Conservation (phyloP, 2,797 vertebrate genomes). For the Miichthys miiuy region DNA sequence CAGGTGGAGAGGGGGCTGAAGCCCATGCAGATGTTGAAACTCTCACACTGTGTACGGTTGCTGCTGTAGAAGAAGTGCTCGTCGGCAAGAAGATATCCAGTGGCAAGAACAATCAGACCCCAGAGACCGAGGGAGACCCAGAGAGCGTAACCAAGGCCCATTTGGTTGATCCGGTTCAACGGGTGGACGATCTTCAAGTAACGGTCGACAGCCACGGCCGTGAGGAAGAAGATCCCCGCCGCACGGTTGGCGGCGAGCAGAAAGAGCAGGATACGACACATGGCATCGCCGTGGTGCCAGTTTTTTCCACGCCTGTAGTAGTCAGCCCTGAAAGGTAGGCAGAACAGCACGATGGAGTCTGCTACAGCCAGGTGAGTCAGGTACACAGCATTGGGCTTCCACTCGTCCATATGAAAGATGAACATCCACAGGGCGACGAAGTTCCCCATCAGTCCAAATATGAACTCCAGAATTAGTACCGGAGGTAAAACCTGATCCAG, state of each 20-base stretch:
- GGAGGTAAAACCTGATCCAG: conserved; percentile 82
- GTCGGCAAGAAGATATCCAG: conserved; percentile 75
- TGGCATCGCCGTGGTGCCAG: conserved; percentile 84
- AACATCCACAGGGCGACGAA: conserved; percentile 86
- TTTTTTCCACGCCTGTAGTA: conserved; percentile 84
- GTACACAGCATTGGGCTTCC: conserved; percentile 87
- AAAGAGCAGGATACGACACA: conserved; percentile 85
- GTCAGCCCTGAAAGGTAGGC: conserved; percentile 86
- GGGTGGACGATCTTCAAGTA: conserved; percentile 87
- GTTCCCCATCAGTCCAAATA: conserved; percentile 85
- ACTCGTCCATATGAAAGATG: conserved; percentile 81
- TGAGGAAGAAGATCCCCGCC: conserved; percentile 87
- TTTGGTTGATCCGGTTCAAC: conserved; percentile 75
- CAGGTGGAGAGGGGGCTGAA: conserved; percentile 77
- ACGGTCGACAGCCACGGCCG: conserved; percentile 85
- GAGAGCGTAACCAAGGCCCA: conserved; percentile 78
- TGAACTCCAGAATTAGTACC: conserved; percentile 83
- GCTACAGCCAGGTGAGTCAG: conserved; percentile 86
- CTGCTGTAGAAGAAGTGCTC: conserved; percentile 71
- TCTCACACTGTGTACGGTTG: conserved; percentile 85
- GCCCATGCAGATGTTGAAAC: conserved; percentile 87
- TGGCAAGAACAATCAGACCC: conserved; percentile 80
- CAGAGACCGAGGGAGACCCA: conserved; percentile 83
- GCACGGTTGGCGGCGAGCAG: conserved; percentile 83
- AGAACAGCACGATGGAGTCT: conserved; percentile 85